Conservation (phyloP, 2,797 vertebrate species). For the Neostethus bicornis region DNA sequence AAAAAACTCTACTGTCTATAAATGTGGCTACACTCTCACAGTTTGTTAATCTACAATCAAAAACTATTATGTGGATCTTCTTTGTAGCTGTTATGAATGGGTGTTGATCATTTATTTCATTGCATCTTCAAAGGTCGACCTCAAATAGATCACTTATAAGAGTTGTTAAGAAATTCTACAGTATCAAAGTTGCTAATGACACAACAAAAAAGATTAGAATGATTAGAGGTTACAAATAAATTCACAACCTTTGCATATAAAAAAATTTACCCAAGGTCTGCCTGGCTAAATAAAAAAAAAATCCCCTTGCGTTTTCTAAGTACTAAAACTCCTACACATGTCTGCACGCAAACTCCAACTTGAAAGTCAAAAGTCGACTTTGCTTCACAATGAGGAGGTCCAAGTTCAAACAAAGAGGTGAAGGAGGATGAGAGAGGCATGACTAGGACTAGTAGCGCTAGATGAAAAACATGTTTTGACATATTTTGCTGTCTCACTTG, state of each 20-base stretch:
- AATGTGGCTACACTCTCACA: neutral
- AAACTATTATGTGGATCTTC: constrained; percentile 26
- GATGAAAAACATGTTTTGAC: constrained; percentile 68
- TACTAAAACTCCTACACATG: constrained; percentile 43
- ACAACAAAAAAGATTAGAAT: constrained; percentile 5
- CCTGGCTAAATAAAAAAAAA: constrained; percentile 14
- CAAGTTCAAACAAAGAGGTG: constrained; percentile 53
- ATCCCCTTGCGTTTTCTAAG: constrained; percentile 19
- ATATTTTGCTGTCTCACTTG: constrained; percentile 61
- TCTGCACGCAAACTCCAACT: constrained; percentile 24
- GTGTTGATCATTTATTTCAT: constrained; percentile 36
- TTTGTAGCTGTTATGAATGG: constrained; percentile 19
- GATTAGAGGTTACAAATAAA: neutral
- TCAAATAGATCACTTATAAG: constrained; percentile 31
- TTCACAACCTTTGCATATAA: neutral
- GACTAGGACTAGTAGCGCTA: constrained; percentile 34
- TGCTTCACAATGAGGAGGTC: constrained; percentile 42
- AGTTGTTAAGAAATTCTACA: constrained; percentile 23
- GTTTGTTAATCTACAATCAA: constrained; percentile 18
- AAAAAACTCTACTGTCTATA: neutral
- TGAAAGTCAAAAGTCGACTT: constrained; percentile 41
- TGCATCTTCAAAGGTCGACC: constrained; percentile 29
- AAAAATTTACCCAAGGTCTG: constrained; percentile 16
- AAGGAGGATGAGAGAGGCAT: constrained; percentile 35
- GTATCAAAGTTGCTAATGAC: constrained; percentile 13